Evolutionary conservation across 2,797 vertebrate species (phyloP).

Genomic region (Lacerta viridis): DNA sequence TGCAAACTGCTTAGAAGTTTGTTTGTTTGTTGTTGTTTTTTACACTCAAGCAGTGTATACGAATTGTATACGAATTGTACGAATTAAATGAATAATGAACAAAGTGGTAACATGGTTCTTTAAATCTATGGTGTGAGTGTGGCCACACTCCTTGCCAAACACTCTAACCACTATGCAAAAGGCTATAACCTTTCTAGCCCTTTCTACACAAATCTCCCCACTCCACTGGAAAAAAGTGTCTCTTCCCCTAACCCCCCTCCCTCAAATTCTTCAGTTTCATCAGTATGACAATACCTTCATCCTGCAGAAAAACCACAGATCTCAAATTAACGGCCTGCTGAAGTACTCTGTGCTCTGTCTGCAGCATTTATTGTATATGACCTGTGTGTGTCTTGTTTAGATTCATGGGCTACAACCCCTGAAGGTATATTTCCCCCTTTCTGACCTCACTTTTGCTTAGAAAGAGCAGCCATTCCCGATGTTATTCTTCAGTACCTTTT

Average conservation of each 20-base stretch:
- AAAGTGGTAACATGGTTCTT: too few species aligned
- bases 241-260: too few species aligned
- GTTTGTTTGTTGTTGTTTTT: too few species aligned
- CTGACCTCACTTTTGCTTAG: conserved; percentile 49
- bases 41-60: too few species aligned
- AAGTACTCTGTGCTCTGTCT: conserved; percentile 14
- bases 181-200: too few species aligned
- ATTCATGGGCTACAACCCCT: conserved; percentile 40
- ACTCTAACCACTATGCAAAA: neutral
- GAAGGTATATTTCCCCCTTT: conserved; percentile 35
- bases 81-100: too few species aligned
- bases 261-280: too few species aligned
- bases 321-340: neutral
- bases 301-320: neutral
- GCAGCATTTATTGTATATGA: conserved; percentile 27
- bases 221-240: conserved; percentile 1
- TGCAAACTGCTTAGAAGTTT: too few species aligned
- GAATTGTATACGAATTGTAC: too few species aligned
- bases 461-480: conserved; percentile 49
- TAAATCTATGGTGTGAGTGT: too few species aligned
- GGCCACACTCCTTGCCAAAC: too few species aligned
- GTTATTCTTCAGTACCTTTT: conserved; percentile 45
- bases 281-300: neutral
- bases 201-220: conserved; percentile 46
- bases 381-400: conserved; percentile 43